A percentile compares a stretch with the other conserved stretches of the same genome.
phyloP scores from a whole-genome alignment of 2,797 vertebrate genomes.

The Euphonia xanthogaster region DNA sequence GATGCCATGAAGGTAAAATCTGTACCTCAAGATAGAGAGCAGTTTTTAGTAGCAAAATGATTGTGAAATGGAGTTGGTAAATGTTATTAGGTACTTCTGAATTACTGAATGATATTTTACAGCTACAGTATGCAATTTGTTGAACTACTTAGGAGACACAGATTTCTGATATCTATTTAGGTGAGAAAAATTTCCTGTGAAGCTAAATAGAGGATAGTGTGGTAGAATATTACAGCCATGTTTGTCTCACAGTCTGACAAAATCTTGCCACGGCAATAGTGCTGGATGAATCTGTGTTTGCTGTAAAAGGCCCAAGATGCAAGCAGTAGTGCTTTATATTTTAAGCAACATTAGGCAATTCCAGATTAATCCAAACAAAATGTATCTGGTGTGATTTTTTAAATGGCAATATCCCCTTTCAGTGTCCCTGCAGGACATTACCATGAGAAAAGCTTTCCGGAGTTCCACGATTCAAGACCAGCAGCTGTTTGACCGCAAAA shows the following conservation, averaged over 20 bases:
- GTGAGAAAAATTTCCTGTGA: neutral
- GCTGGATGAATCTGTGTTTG: neutral
- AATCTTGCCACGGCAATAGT: neutral
- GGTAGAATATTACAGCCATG: neutral
- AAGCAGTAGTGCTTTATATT: neutral
- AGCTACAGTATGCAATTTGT: neutral
- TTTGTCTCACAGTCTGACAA: neutral
- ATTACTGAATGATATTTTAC: neutral
- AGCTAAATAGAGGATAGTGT: neutral
- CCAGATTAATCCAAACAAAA: neutral
- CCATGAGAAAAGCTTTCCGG: conserved; percentile 98
- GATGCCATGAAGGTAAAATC: neutral
- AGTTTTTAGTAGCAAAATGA: neutral
- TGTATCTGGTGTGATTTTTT: neutral
- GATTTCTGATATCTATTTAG: neutral
- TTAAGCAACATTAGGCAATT: neutral
- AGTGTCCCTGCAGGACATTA: conserved; percentile 98
- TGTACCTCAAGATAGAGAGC: neutral
- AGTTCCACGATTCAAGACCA: conserved; percentile 97
- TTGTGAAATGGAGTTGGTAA: neutral
- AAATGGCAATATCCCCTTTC: conserved; percentile 21
- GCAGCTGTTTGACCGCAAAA: conserved; percentile 93
- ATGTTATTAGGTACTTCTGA: neutral
- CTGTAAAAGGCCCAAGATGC: neutral
- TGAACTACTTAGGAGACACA: neutral